Evolutionary conservation across 2,113 vertebrate genomes (phyloP), one percentile per base, ranked within the genome.

Genomic region (Ancistrus triradiatus): DNA sequence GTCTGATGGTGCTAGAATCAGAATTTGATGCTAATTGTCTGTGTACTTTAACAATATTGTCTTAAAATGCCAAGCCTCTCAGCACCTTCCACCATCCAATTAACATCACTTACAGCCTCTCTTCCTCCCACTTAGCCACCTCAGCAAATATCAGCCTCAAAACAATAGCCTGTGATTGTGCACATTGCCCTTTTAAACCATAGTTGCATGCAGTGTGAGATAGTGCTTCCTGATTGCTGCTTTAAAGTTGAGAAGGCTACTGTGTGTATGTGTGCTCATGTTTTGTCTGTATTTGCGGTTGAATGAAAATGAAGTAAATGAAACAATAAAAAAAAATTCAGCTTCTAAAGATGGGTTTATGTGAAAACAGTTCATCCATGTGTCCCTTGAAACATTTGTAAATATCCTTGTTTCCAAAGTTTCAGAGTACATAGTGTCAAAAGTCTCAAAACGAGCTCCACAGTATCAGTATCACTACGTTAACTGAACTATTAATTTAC

Each of bases 51-150:
- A 74, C 58, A n/a, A 63, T 69, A 66, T 69, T 69, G 66, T 74
- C 66, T 74, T 40, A 51, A 69, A 74, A 74, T 74, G 72, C 68
- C 66, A 69, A 74, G 56, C 66, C 56, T 69, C 66, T 69, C 61
- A 65, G 62, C 60, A 74, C 66, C 50, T 65, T 69, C 49, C 40
- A 52, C 33, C 43, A 15, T 66, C 50, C 61, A 69, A 66, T 69
- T 69, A 73, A 73, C 66, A 55, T 60, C 42, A 25, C 43, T 69
- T 33, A 48, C 47, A 43, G 35, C 53, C 50, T 38, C 46, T 59
- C 70, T 59, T 21, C 22, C 6, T 2, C 33, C 59, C 31, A 35
- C 63, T 66, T 53, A 52, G 60, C 66, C 47, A 64, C 31, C 63
- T 73, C 71, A 64, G 71, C 72, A 66, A 56, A 61, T 69, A 64